Base-by-base conservation (phyloP, 2,888 invertebrate genomes). In the Pocota personata region DNA sequence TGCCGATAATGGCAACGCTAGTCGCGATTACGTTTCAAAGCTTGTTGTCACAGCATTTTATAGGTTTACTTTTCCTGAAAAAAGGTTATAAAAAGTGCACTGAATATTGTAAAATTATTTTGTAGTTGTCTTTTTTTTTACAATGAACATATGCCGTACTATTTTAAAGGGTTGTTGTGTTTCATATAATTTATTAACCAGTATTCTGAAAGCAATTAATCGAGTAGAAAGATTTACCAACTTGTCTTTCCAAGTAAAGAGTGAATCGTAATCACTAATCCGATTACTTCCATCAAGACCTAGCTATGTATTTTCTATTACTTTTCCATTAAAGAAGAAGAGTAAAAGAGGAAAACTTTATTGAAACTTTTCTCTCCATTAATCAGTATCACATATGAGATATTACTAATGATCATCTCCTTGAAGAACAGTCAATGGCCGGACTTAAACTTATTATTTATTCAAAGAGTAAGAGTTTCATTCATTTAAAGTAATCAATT, bases 181-280 rank as follows among this genome's bases (percentile, higher is more conserved):
- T 40, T 8, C 46, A 8, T 16, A 1, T 46, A 19, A 21, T 48
- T 48, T 12, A 48, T 48, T 48, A 21, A 48, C 10, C 3, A 2
- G 0, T 1, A 5, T 1, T 6, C 50, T 50, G 12, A 24, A 50
- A 27, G 21, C 50, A 50, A 12, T 48, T 48, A 48, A 48, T 48
- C 48, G 16, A 46, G 8, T 24, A 4, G 24, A n/a, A n/a, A 50
- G 27, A 50, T n/a, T 27, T 24, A n/a, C 27, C 24, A 50, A n/a
- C 12, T 27, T n/a, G 12, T 40, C 40, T 2, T 16, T 21, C 16
- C 24, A 60, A 24, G 35, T 21, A 24, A n/a, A 2, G n/a, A 37
- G n/a, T 21, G 57, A 37, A 58, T 37, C 19, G 57, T 10, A 57
- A 58, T 21, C 43, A 62, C 43, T 43, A 62, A 43, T 62, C 43